These are phyloP conservation scores for Coptotermes formosanus DNA, from an alignment of 1,140 invertebrate genomes.

Conservation along the genomic window DNA sequence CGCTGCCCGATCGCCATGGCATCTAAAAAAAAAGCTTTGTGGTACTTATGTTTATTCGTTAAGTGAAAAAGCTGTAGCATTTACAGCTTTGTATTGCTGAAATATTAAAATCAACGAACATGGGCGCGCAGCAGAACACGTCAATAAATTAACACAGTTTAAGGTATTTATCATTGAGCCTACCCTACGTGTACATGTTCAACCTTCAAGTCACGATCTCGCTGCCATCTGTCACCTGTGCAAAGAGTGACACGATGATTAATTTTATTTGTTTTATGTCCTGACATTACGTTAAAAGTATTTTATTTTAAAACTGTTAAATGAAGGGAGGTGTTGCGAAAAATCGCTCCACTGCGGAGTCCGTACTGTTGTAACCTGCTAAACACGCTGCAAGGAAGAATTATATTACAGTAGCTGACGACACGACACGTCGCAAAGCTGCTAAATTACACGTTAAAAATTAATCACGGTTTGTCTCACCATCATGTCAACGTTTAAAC, in stretches of 20 bases:
- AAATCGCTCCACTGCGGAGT: neutral
- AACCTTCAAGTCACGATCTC: neutral
- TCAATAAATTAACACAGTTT: neutral
- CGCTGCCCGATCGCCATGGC: too few species aligned
- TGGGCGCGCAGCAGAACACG: too few species aligned
- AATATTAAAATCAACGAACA: too few species aligned
- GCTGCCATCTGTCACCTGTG: neutral
- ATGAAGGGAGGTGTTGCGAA: neutral
- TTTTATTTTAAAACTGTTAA: neutral
- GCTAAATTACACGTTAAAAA: conserved; percentile 15
- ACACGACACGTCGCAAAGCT: neutral
- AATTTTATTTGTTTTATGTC: neutral
- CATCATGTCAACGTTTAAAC: neutral
- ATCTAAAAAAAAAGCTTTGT: too few species aligned
- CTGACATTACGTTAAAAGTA: neutral
- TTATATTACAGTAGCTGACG: neutral
- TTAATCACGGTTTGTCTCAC: conserved; percentile 12
- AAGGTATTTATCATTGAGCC: neutral
- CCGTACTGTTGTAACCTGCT: neutral
- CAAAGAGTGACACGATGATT: neutral
- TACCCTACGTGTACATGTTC: neutral
- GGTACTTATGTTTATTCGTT: too few species aligned
- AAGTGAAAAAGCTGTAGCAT: too few species aligned
- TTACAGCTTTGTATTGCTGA: too few species aligned
- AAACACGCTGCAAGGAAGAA: neutral